Percentiles rank a stretch among this genome's conserved stretches.
These are phyloP conservation scores for Halcyon chelicuti DNA, from an alignment of 2,797 vertebrate genomes.

Conservation along the genomic window DNA sequence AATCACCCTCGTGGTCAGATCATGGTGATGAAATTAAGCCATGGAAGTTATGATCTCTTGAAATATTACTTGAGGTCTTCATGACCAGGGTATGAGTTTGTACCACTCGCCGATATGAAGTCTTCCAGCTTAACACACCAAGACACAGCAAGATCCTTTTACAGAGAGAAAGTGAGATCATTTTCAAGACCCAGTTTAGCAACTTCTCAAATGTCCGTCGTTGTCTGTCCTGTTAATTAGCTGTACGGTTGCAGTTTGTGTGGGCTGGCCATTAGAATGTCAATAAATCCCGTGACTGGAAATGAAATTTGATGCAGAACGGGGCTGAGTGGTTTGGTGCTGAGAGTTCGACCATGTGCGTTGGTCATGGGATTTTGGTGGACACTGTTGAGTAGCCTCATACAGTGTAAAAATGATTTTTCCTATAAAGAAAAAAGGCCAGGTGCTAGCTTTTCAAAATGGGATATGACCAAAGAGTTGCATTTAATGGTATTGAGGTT, in stretches of 20 bases:
- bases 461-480: not conserved
- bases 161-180: not conserved
- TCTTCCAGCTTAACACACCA: slow-evolving; percentile 36
- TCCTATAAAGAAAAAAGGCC: not conserved
- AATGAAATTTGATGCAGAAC: slow-evolving; percentile 35
- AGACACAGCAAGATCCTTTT: slow-evolving; percentile 59
- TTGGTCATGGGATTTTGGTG: not conserved
- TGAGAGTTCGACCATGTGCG: not conserved
- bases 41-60: not conserved
- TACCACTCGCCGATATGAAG: not conserved
- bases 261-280: slow-evolving; percentile 58
- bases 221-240: slow-evolving; percentile 61
- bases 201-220: slow-evolving; percentile 64
- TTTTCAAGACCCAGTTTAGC: slow-evolving; percentile 59
- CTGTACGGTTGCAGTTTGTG: slow-evolving; percentile 55
- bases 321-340: not conserved
- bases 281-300: slow-evolving; percentile 57
- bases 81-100: not conserved
- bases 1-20: not conserved
- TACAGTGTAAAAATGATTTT: not conserved
- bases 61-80: not conserved
- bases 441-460: not conserved
- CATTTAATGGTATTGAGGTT: not conserved
- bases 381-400: accelerated
- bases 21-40: not conserved